Evolutionary conservation across 2,888 invertebrate genomes (phyloP), one percentile per base, ranked within the genome.

Genomic region (Beris morrisii): DNA sequence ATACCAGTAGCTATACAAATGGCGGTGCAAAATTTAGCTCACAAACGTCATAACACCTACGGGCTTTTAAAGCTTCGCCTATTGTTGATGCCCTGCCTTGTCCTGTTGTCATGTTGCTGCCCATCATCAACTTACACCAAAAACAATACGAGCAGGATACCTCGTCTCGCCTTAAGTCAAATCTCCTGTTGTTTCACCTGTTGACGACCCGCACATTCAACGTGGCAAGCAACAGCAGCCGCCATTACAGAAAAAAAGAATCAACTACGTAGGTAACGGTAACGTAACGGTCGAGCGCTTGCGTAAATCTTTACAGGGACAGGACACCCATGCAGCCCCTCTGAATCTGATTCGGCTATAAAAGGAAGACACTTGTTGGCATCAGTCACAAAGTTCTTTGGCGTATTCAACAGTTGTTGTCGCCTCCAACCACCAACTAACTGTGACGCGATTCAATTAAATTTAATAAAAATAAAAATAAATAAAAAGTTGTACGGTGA

Each of bases 291-390:
- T 61, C 50, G 9, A 22, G 61, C 61, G 61, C 61, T 38, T 61
- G 61, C 61, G 61, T 52, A 46, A 15, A 32, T 61, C 38, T 15
- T 15, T 31, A 12, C 30, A 31, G 54, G 48, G 30, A 48, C 32
- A 28, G 48, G 31, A 59, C n/a, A 59, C 59, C 46, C 38, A 22
- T 38, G 9, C 38, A 38, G 38, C 38, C 38, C 38, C 5, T 1
- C 38, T 9, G 38, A 38, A 7, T 38, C 9, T 9, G 38, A 9
- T 38, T 38, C 38, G 22, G 13, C 61, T 61, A 61, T 61, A 61
- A 61, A 61, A 61, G 61, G 61, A 61, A 52, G 52, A 61, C 61
- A 61, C 61, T 61, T 61, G 61, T 61, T 61, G 61, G 61, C 50
- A 61, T 61, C 61, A 6, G 52, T 22, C 61, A 38, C 61, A 61